A percentile compares a stretch with the other conserved stretches of the same genome.
phyloP scores from a whole-genome alignment of 2,797 vertebrate species.

The Propithecus deckenii region DNA sequence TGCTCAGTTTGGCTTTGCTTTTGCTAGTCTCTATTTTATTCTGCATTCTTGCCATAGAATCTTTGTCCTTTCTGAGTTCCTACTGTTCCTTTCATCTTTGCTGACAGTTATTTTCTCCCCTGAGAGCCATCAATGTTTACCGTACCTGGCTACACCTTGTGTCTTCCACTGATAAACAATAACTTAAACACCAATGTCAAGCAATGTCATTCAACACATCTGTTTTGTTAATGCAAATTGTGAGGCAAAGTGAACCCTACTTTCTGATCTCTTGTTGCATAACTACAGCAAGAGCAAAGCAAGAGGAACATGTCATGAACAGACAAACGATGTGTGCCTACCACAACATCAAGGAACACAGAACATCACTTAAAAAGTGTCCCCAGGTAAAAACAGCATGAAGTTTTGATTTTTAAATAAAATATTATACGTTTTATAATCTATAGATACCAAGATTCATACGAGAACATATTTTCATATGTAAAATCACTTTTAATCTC shows the following conservation, averaged over 20 bases:
- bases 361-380: background rate
- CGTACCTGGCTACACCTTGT: slow-evolving; percentile 36
- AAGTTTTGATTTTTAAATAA: background rate
- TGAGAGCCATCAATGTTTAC: slow-evolving; percentile 59
- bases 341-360: background rate
- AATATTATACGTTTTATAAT: background rate
- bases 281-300: background rate
- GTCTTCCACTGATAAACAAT: slow-evolving; percentile 39
- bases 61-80: slow-evolving; percentile 39
- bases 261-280: background rate
- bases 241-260: background rate
- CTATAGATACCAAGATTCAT: background rate
- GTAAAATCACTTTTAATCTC: background rate
- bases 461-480: background rate
- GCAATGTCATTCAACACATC: slow-evolving; percentile 64
- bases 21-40: background rate
- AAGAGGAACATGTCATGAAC: background rate
- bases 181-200: slow-evolving; percentile 63
- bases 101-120: slow-evolving; percentile 49
- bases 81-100: slow-evolving; percentile 23
- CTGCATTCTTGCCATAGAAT: background rate
- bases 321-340: background rate
- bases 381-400: background rate
- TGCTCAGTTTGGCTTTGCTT: background rate
- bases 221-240: slow-evolving; percentile 55